Evolutionary conservation across 2,888 invertebrate genomes (phyloP).

Genomic region (Cephus pulcher): DNA sequence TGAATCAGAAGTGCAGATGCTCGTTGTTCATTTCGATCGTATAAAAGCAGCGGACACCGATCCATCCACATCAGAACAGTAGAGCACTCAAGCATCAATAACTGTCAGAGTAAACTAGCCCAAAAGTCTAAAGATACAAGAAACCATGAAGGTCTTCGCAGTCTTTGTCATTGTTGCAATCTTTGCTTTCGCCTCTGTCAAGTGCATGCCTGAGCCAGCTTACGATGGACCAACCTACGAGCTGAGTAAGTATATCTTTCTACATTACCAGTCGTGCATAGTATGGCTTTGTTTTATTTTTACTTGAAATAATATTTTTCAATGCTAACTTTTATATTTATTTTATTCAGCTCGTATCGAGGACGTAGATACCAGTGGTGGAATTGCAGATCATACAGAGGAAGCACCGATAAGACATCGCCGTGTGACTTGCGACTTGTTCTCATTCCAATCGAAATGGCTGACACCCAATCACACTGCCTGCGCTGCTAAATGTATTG

Average conservation of each 20-base stretch:
- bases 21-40: not conserved
- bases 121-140: not conserved
- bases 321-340: too few relatives aligned
- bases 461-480: conserved; percentile 35
- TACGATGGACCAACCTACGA: conserved; percentile 20
- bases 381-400: conserved; percentile 6
- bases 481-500: conserved; percentile 37
- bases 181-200: conserved; percentile 16
- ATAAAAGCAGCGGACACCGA: not conserved
- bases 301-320: too few relatives aligned
- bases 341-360: conserved; percentile 11
- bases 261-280: not conserved
- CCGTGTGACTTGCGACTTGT: conserved; percentile 40
- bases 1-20: not conserved
- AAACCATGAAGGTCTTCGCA: conserved; percentile 26
- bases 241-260: conserved; percentile 17
- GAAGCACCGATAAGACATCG: conserved; percentile 17
- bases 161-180: conserved; percentile 17
- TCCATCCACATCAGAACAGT: not conserved
- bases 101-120: not conserved
- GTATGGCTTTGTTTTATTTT: too few relatives aligned
- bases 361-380: conserved; percentile 18
- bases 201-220: conserved; percentile 17
- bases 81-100: not conserved
- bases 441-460: conserved; percentile 36